Evolutionary conservation across 2,797 vertebrate species (phyloP), one percentile per base, ranked within the genome.

Genomic region (Hapalemur alaotrensis): DNA sequence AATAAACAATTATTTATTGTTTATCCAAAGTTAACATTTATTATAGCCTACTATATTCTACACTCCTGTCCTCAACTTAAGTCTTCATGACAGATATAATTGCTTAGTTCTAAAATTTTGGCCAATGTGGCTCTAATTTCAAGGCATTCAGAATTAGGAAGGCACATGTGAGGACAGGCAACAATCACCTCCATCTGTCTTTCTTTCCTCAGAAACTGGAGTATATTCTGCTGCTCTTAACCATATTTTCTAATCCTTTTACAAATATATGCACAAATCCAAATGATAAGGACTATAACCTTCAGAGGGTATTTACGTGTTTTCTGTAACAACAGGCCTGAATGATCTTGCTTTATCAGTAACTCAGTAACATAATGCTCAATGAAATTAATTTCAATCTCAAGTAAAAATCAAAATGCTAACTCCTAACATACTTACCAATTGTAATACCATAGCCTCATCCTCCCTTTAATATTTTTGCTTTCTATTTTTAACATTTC

Each of bases 51-150:
- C 63, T n/a, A n/a, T 65, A 50, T 38, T 86, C 41, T 72, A 35
- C 0, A 67, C 23, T 72, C 8, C 14, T n/a, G 25, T 87, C 79
- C 50, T 78, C 72, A 95, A 6, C 22, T 32, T 50, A n/a, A 78
- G 18, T 87, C 61, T 92, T 93, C 54, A 52, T 7, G 84, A 73
- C 10, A 91, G 72, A 67, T 32, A 84, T n/a, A 81, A 41, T 23
- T 59, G 65, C 41, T 87, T 46, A 75, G 54, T 43, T 91, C 78
- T 72, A 72, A 72, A 89, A 86, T 84, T 88, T 11, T 88, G 78
- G 90, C 46, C 69, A 81, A 32, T 11, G 11, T 61, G 87, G 48
- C 69, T 97, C 81, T 73, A 72, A 85, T 88, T 91, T 95, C 48
- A 93, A 95, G 46, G 54, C 5, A 59, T 48, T 72, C 17, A 41